Conservation (phyloP, 1,140 invertebrate genomes). For the Anastrepha ludens region DNA sequence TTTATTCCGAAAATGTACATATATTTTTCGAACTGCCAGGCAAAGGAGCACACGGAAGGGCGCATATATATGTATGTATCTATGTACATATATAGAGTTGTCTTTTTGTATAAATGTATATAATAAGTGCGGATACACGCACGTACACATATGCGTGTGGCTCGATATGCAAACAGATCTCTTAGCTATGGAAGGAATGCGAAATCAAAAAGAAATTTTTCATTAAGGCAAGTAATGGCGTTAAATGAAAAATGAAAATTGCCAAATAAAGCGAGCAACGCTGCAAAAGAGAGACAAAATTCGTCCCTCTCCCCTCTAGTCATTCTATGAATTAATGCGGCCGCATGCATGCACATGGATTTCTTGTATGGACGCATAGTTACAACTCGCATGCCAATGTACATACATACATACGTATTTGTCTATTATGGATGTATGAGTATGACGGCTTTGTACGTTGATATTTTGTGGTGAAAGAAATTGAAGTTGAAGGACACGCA, state of each 20-base stretch:
- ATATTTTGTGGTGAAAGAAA: neutral
- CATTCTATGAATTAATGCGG: too few species aligned
- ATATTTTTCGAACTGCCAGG: too few species aligned
- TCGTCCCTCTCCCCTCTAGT: too few species aligned
- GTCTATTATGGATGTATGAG: too few species aligned
- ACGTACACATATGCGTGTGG: neutral
- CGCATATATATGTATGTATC: neutral
- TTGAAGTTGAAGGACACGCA: conserved; percentile 30
- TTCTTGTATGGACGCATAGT: too few species aligned
- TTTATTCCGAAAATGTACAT: neutral
- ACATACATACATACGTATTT: too few species aligned
- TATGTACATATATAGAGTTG: neutral
- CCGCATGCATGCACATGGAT: too few species aligned
- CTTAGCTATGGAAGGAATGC: conserved; percentile 12
- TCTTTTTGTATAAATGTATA: neutral
- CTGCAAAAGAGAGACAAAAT: neutral
- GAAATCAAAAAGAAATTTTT: conserved; percentile 50
- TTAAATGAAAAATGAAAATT: conserved; percentile 26
- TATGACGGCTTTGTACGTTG: neutral
- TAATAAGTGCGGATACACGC: neutral
- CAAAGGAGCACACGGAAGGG: too few species aligned
- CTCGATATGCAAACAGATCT: neutral
- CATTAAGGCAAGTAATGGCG: conserved; percentile 33
- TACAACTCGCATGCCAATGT: too few species aligned
- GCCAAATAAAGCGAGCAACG: neutral